Evolutionary conservation across 2,113 vertebrate genomes (phyloP).

Genomic region (Tachuris rubrigastra): DNA sequence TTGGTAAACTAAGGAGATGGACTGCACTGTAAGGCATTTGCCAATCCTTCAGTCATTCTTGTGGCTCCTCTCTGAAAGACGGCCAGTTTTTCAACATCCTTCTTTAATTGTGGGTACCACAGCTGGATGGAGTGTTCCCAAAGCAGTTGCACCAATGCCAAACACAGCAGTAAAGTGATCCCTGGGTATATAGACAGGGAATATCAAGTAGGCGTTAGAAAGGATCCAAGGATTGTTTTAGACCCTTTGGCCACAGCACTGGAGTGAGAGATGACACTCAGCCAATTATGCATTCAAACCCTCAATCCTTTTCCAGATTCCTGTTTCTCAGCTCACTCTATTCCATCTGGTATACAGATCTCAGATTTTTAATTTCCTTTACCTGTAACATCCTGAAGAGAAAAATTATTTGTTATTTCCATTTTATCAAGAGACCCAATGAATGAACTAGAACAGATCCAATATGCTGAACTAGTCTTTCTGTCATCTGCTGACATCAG

Average conservation of each 20-base stretch:
- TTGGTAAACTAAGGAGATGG: not conserved
- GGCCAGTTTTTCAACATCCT: constrained; percentile 13
- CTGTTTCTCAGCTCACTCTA: not conserved
- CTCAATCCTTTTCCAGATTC: not conserved
- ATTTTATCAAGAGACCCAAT: not conserved
- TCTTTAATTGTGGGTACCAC: constrained; percentile 41
- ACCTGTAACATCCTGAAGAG: constrained; percentile 9
- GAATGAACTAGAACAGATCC: too few relatives aligned
- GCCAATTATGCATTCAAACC: not conserved
- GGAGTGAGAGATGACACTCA: not conserved
- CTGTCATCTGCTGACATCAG: not conserved
- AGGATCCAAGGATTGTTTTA: constrained; percentile 6
- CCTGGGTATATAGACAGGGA: not conserved
- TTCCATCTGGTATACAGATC: not conserved
- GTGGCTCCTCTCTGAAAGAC: constrained; percentile 18
- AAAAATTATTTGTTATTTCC: not conserved
- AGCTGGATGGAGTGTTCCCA: constrained; percentile 9
- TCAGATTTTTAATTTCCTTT: constrained; percentile 24
- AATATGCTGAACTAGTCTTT: not conserved
- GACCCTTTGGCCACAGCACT: not conserved
- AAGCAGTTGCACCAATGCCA: not conserved
- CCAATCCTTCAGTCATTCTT: constrained; percentile 4
- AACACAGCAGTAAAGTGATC: constrained; percentile 48
- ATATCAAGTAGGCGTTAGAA: constrained; percentile 2
- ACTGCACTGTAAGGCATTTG: not conserved